Percentiles rank a stretch among this genome's conserved stretches.
These are phyloP conservation scores for Agrochola lota DNA, from an alignment of 2,888 invertebrate species.

Conservation along the genomic window DNA sequence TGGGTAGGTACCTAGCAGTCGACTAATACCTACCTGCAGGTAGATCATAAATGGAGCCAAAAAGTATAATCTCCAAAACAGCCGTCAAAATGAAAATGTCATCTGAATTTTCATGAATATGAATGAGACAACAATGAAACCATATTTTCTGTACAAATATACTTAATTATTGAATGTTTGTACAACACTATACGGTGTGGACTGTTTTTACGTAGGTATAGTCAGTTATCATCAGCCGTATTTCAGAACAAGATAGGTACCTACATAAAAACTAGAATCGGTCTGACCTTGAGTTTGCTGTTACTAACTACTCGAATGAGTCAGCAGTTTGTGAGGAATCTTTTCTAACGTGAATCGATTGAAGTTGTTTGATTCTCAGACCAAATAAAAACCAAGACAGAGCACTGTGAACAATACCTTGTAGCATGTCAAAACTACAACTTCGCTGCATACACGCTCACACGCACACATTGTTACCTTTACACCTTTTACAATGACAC, in stretches of 20 bases:
- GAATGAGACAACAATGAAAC: not conserved
- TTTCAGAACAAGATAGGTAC: not conserved
- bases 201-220: not conserved
- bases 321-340: not conserved
- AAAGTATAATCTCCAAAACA: not conserved
- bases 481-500: too few relatives aligned
- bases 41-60: not conserved
- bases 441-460: too few relatives aligned
- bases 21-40: not conserved
- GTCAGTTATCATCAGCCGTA: not conserved
- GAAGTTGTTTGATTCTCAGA: too few relatives aligned
- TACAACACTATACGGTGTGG: not conserved
- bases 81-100: not conserved
- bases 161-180: conserved; percentile 1
- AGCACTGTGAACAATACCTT: too few relatives aligned
- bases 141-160: conserved; percentile 1
- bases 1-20: not conserved
- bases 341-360: too few relatives aligned
- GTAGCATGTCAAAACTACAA: too few relatives aligned
- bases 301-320: conserved; percentile 11
- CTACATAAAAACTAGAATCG: conserved; percentile 7
- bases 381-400: too few relatives aligned
- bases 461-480: too few relatives aligned
- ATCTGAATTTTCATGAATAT: not conserved
- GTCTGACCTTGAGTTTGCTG: conserved; percentile 19